Evolutionary conservation across 2,888 invertebrate genomes (phyloP).

Genomic region (Allophyes oxyacanthae): DNA sequence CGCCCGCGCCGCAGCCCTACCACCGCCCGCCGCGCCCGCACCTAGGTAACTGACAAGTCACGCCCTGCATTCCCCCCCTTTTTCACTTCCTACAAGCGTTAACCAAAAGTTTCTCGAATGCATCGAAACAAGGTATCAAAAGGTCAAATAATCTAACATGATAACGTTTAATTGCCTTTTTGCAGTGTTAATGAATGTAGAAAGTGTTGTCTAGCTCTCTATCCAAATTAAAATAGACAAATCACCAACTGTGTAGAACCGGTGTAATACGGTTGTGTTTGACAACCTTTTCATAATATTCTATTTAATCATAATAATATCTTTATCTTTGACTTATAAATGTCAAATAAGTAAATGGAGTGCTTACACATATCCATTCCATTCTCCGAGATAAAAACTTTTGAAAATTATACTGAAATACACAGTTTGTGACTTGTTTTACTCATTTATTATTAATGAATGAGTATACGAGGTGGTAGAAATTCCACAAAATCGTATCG

Average conservation of each 20-base stretch:
- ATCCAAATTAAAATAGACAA: neutral
- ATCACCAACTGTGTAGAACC: conserved; percentile 7
- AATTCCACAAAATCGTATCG: conserved; percentile 5
- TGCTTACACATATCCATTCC: too few relatives aligned
- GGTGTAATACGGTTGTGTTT: too few relatives aligned
- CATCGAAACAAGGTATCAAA: too few relatives aligned
- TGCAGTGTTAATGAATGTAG: too few relatives aligned
- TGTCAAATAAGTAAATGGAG: neutral
- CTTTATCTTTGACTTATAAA: neutral
- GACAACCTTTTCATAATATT: too few relatives aligned
- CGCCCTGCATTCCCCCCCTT: too few relatives aligned
- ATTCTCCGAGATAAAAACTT: neutral
- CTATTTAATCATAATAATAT: conserved; percentile 1
- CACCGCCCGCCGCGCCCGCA: conserved; percentile 84
- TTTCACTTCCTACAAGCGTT: too few relatives aligned
- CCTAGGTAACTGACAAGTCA: too few relatives aligned
- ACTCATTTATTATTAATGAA: conserved; percentile 5
- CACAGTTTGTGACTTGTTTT: conserved; percentile 5
- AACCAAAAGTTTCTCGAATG: too few relatives aligned
- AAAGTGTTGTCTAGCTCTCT: neutral
- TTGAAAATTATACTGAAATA: conserved; percentile 4
- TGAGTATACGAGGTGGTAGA: neutral
- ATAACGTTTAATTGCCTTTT: too few relatives aligned
- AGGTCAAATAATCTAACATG: too few relatives aligned
- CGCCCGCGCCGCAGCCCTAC: conserved; percentile 84